phyloP scores from a whole-genome alignment of 2,113 vertebrate species.

The Cranoglanis bouderius region DNA sequence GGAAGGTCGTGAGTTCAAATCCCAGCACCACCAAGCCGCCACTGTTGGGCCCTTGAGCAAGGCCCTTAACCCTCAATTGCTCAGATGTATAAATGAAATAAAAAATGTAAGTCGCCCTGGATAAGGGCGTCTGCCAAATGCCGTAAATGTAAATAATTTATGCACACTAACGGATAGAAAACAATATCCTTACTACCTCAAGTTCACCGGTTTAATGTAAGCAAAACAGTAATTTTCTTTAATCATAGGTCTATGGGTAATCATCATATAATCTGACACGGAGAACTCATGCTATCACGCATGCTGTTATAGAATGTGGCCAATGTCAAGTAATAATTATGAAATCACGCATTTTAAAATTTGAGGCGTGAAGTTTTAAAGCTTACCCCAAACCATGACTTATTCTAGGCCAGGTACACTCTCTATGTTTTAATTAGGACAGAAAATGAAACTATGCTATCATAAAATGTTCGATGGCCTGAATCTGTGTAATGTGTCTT shows the following conservation, averaged over 20 bases:
- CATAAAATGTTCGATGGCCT: not conserved
- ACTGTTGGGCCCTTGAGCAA: too few species aligned
- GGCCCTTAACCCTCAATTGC: too few species aligned
- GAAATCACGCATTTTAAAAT: not conserved
- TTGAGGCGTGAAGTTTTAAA: not conserved
- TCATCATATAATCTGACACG: too few species aligned
- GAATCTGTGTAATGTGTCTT: conserved; percentile 7
- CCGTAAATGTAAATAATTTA: too few species aligned
- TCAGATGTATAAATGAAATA: too few species aligned
- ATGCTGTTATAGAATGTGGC: not conserved
- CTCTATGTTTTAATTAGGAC: not conserved
- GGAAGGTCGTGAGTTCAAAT: too few species aligned
- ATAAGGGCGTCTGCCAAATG: too few species aligned
- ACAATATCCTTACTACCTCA: not conserved
- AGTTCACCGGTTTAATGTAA: not conserved
- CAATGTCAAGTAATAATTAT: not conserved
- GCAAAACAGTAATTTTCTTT: not conserved
- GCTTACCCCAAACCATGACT: not conserved
- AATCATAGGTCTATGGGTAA: not conserved
- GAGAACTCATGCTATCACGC: not conserved
- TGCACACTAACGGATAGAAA: not conserved
- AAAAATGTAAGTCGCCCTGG: too few species aligned
- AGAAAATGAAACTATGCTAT: not conserved
- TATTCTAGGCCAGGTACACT: not conserved
- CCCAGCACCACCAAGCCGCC: too few species aligned